These are phyloP conservation scores for Syngnathus rostellatus DNA, from an alignment of 2,797 vertebrate genomes.

Conservation along the genomic window DNA sequence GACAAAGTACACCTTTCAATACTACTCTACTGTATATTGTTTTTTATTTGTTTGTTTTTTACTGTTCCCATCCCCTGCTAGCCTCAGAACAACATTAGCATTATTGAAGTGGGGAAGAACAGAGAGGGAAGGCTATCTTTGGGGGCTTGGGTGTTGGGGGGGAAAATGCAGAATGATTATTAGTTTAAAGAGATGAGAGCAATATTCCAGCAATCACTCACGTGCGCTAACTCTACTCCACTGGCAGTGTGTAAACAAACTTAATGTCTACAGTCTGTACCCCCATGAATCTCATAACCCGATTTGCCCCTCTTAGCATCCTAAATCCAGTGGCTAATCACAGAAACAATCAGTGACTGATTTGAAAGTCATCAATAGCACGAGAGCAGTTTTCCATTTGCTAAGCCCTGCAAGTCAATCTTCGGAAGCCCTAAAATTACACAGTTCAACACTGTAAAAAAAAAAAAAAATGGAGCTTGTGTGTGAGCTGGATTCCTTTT, in stretches of 20 bases:
- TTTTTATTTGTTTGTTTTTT: constrained; percentile 31
- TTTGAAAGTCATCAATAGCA: constrained; percentile 50
- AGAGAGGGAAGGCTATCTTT: constrained; percentile 17
- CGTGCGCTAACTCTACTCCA: constrained; percentile 25
- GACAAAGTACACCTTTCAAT: constrained; percentile 29
- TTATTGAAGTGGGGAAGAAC: constrained; percentile 27
- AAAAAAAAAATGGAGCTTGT: constrained; percentile 11
- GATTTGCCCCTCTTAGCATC: constrained; percentile 39
- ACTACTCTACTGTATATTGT: constrained; percentile 5
- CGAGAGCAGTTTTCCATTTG: constrained; percentile 55
- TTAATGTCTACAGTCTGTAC: constrained; percentile 44
- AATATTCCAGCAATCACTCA: constrained; percentile 52
- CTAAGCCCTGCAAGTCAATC: constrained; percentile 49
- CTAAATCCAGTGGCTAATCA: constrained; percentile 56
- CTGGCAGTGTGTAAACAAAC: constrained; percentile 46
- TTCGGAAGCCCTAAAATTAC: constrained; percentile 29
- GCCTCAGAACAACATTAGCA: constrained; percentile 25
- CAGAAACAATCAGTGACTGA: constrained; percentile 60
- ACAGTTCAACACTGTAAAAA: constrained; percentile 13
- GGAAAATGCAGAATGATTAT: not conserved
- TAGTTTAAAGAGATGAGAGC: constrained; percentile 47
- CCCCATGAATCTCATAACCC: constrained; percentile 50
- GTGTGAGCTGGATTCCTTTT: not conserved
- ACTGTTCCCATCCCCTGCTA: constrained; percentile 43
- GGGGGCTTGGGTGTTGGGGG: not conserved